These are phyloP conservation scores for Semotilus atromaculatus DNA, from an alignment of 2,797 vertebrate genomes.

Conservation along the genomic window DNA sequence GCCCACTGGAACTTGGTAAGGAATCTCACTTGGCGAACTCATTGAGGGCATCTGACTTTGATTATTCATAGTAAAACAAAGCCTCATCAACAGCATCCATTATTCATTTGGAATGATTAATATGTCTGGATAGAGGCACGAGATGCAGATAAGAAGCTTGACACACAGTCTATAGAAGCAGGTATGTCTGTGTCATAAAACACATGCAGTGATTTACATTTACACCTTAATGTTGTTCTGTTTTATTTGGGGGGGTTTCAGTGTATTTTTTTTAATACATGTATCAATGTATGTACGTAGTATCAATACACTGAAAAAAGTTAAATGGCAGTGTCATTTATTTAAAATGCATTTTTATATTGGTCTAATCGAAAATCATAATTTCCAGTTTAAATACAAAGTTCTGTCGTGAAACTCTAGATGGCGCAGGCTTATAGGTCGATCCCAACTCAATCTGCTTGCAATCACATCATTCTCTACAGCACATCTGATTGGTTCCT, in stretches of 20 bases:
- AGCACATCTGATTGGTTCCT: neutral
- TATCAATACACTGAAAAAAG: neutral
- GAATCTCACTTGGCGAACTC: constrained; percentile 28
- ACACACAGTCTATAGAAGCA: neutral
- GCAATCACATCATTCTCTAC: neutral
- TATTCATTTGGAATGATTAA: neutral
- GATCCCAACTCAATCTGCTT: neutral
- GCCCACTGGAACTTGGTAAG: constrained; percentile 42
- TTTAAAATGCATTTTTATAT: neutral
- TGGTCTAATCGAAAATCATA: neutral
- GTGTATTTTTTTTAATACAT: too few relatives aligned
- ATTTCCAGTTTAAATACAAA: neutral
- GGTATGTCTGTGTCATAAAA: neutral
- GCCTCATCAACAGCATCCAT: neutral
- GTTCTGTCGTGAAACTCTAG: neutral
- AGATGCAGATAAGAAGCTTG: neutral
- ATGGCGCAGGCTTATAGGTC: neutral
- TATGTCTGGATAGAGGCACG: neutral
- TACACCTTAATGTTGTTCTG: neutral
- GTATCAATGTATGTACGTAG: too few relatives aligned
- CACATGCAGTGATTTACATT: neutral
- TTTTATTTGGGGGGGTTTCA: too few relatives aligned
- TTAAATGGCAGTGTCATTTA: neutral
- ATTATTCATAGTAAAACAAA: constrained; percentile 1
- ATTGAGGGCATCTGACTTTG: constrained; percentile 41